Percentiles rank a stretch among this genome's conserved stretches.
Conservation (phyloP, 2,888 invertebrate genomes). For the Drosophila buzzatii region DNA sequence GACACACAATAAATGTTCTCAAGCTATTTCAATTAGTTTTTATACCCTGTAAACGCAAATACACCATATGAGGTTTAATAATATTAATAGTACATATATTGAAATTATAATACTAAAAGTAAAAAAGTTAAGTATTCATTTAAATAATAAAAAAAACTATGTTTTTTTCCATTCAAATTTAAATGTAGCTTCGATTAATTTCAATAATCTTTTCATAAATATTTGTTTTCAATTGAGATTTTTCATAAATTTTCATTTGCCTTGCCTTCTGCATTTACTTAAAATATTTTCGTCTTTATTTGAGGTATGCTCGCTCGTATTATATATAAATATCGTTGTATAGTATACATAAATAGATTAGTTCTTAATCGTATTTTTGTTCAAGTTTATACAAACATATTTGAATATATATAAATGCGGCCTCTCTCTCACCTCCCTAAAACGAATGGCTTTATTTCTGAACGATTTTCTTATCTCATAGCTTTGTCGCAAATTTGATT, state of each 20-base stretch:
- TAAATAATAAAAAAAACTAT: too few relatives aligned
- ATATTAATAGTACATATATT: too few relatives aligned
- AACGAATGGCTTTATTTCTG: background rate
- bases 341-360: background rate
- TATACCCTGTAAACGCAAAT: conserved; percentile 38
- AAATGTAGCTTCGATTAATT: background rate
- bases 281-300: background rate
- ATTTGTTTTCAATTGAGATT: background rate
- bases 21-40: conserved; percentile 70
- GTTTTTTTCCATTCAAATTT: background rate
- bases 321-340: background rate
- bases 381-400: background rate
- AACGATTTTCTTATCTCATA: background rate
- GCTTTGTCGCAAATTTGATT: background rate
- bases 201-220: background rate
- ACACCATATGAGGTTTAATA: background rate
- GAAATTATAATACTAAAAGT: too few relatives aligned
- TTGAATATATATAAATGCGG: background rate
- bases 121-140: too few relatives aligned
- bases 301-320: background rate
- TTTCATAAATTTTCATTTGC: background rate
- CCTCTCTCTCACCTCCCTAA: background rate
- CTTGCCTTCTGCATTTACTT: background rate
- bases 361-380: conserved; percentile 1
- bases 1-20: conserved; percentile 58